Conservation (phyloP, 2,888 invertebrate species). For the Ophion obscuratus region DNA sequence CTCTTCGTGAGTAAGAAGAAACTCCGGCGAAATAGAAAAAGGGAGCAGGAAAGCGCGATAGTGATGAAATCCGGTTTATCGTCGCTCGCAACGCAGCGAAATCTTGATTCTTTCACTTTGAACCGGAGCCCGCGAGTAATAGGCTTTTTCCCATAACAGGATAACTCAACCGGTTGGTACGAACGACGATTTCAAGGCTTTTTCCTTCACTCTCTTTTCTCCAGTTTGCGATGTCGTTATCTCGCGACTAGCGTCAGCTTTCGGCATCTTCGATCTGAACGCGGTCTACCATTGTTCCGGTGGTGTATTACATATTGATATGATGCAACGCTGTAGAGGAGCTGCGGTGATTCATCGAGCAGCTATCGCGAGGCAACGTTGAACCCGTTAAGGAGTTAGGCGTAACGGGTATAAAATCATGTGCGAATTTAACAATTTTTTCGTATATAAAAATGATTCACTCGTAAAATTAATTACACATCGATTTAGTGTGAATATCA, state of each 20-base stretch:
- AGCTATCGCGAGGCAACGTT: constrained; percentile 38
- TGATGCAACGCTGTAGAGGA: neutral
- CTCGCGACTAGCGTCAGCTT: neutral
- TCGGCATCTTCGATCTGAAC: neutral
- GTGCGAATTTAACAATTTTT: too few species aligned
- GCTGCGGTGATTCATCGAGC: constrained; percentile 7
- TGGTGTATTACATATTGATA: constrained; percentile 2
- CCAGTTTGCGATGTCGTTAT: neutral
- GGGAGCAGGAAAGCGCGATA: constrained; percentile 12
- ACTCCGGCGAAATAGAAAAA: neutral
- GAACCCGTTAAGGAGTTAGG: constrained; percentile 48
- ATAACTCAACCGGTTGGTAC: constrained; percentile 10
- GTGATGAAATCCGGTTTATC: constrained; percentile 63
- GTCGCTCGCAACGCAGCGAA: constrained; percentile 31
- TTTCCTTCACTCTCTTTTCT: neutral
- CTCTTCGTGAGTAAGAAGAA: constrained; percentile 10
- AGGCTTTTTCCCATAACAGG: constrained; percentile 56
- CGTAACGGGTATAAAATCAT: too few species aligned
- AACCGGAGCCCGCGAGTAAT: constrained; percentile 56
- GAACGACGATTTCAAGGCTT: neutral
- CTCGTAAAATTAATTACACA: too few species aligned
- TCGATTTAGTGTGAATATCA: too few species aligned
- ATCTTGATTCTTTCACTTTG: constrained; percentile 68
- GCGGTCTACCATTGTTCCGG: neutral
- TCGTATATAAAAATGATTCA: too few species aligned